A percentile compares a stretch with the other conserved stretches of the same genome.
Evolutionary conservation across 2,797 vertebrate genomes (phyloP).

Genomic region (Mormyrops attenuatus): DNA sequence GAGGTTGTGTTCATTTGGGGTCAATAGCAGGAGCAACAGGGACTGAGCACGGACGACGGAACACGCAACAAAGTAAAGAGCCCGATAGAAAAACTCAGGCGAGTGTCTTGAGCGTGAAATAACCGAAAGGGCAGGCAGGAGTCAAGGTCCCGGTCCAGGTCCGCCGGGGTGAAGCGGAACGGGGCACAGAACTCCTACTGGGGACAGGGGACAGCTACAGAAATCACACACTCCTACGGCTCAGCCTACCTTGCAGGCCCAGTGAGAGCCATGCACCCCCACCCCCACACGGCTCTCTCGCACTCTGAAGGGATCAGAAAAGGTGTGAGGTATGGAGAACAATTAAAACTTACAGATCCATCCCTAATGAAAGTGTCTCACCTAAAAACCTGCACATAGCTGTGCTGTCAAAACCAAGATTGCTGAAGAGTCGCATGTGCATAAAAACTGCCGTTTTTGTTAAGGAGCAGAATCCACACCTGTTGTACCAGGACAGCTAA

Average conservation of each 20-base stretch:
- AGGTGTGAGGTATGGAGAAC: not conserved
- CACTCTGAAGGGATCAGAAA: not conserved
- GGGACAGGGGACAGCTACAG: not conserved
- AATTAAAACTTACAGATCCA: not conserved
- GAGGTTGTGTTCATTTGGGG: not conserved
- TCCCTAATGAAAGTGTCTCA: not conserved
- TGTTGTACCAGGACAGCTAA: not conserved
- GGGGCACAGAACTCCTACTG: not conserved
- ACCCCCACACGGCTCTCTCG: not conserved
- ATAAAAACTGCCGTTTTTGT: not conserved
- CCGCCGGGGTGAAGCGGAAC: not conserved
- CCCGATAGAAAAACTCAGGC: not conserved
- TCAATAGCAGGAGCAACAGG: not conserved
- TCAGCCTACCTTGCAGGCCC: not conserved
- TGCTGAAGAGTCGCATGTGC: not conserved
- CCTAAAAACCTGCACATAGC: not conserved
- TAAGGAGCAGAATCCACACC: not conserved
- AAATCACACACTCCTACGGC: not conserved
- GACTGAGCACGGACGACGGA: not conserved
- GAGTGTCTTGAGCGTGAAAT: not conserved
- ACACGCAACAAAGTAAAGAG: not conserved
- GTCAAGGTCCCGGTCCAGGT: not conserved
- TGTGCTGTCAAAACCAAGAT: not conserved
- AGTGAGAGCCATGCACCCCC: not conserved
- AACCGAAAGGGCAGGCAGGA: not conserved